phyloP scores from a whole-genome alignment of 1,140 invertebrate species.

The Pseudomyrmex cubaensis region DNA sequence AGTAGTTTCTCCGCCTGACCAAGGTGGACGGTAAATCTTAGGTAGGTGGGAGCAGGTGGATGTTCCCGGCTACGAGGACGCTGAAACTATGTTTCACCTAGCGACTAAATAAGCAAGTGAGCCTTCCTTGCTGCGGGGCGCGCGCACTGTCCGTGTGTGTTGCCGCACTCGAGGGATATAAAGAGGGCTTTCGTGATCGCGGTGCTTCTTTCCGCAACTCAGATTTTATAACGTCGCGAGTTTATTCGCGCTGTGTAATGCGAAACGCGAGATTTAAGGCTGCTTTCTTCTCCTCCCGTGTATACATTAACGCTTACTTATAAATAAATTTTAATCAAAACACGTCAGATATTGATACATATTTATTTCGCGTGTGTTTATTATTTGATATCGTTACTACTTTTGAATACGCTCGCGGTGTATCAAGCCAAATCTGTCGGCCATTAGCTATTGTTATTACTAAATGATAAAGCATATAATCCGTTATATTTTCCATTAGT shows the following conservation, averaged over 20 bases:
- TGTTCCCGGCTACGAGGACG: slow-evolving; percentile 58
- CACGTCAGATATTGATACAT: background rate
- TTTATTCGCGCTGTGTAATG: slow-evolving; percentile 8
- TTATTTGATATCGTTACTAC: background rate
- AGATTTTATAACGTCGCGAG: slow-evolving; percentile 43
- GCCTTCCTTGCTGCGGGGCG: slow-evolving; percentile 16
- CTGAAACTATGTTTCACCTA: slow-evolving; percentile 66
- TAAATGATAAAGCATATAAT: slow-evolving; percentile 41
- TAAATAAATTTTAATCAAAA: background rate
- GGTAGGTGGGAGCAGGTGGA: slow-evolving; percentile 65
- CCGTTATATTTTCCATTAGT: slow-evolving; percentile 52
- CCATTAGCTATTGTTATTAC: slow-evolving; percentile 48
- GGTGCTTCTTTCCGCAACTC: slow-evolving; percentile 42
- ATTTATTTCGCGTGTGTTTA: background rate
- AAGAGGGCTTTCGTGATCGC: slow-evolving; percentile 36
- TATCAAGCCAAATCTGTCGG: slow-evolving; percentile 14
- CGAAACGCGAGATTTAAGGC: slow-evolving; percentile 1
- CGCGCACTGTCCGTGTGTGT: slow-evolving; percentile 22
- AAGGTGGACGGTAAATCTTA: slow-evolving; percentile 67
- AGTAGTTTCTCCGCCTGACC: slow-evolving; percentile 67
- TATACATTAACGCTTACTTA: no score
- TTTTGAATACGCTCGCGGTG: background rate
- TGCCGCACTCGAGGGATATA: slow-evolving; percentile 13
- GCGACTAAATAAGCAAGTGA: slow-evolving; percentile 70
- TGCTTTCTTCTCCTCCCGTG: background rate